Base-by-base conservation (phyloP, 2,888 invertebrate genomes). In the Conops quadrifasciatus region DNA sequence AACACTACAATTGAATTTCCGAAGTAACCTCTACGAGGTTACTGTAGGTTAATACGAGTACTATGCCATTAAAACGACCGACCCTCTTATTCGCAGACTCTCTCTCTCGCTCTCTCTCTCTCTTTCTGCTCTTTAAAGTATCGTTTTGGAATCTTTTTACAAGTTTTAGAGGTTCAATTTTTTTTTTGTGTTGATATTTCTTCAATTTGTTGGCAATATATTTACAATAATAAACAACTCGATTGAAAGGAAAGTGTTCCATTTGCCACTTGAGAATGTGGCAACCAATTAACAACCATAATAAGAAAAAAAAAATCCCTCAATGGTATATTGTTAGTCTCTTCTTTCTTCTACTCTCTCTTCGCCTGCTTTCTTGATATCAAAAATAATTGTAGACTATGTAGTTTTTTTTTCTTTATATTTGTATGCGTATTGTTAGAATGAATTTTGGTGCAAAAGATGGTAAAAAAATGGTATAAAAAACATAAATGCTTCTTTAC, bases 241-340 rank as follows among this genome's bases (percentile, higher is more conserved):
- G 21, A 51, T 68, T 62, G 68, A 60, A 68, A 49, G 36, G 68
- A 68, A 68, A 68, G 68, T 68, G 68, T 68, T 68, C 62, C 51
- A 36, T 68, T 68, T 51, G 21, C 68, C 68, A 68, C 68, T 68
- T 68, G 36, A 68, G 68, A 68, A 68, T 68, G 68, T 68, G 68
- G 62, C 68, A 62, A 68, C 30, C 62, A 62, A 62, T 68, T 68
- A 68, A 62, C 62, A 68, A 62, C 30, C 3, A 24, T n/a, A 68
- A 62, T 62, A 68, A 68, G 16, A 30, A 28, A 59, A 21, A 30
- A 2, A 24, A 19, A 24, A 53, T 53, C 7, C 53, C 19, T 9
- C 2, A 53, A 53, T 19, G 24, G 24, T 3, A 53, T 21, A n/a
- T 19, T 21, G 4, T 53, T n/a, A n/a, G n/a, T n/a, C n/a, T n/a